Percentiles rank a stretch among this genome's conserved stretches.
phyloP scores from a whole-genome alignment of 2,888 invertebrate genomes.

The Callyntrura sp. region DNA sequence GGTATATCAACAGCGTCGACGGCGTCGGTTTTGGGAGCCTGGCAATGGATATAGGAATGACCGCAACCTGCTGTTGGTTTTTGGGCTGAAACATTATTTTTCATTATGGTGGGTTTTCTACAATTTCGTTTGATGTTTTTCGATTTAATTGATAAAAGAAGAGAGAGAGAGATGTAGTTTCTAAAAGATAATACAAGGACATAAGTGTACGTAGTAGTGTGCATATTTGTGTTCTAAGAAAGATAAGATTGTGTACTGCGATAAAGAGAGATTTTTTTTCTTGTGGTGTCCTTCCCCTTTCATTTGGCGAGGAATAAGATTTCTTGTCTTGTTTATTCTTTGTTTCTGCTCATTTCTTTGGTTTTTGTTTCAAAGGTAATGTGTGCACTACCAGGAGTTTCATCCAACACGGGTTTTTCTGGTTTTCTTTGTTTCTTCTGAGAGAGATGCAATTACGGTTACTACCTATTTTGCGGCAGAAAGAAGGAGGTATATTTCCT shows the following conservation, averaged over 20 bases:
- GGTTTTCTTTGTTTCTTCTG: no score
- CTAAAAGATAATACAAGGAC: no score
- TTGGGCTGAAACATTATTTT: background rate
- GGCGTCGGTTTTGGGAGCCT: background rate
- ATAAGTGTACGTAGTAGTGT: background rate
- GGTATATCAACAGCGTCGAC: background rate
- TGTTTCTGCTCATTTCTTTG: background rate
- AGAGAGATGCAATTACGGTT: no score
- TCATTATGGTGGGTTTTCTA: background rate
- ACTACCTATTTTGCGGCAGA: no score
- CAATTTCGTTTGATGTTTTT: conserved; percentile 37
- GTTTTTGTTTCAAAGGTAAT: background rate
- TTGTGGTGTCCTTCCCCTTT: background rate
- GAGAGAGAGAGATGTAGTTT: conserved; percentile 2
- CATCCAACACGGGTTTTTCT: no score
- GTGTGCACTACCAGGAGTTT: background rate
- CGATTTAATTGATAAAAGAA: conserved; percentile 49
- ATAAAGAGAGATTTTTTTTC: conserved; percentile 5
- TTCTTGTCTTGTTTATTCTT: conserved; percentile 37
- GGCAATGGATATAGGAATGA: background rate
- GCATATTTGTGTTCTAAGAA: background rate
- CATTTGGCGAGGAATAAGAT: background rate
- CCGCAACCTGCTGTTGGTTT: background rate
- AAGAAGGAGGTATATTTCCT: conserved; percentile 3
- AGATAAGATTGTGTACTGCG: no score